These are phyloP conservation scores for Tenebrosternarchus preto DNA, from an alignment of 2,113 vertebrate species.

Conservation along the genomic window DNA sequence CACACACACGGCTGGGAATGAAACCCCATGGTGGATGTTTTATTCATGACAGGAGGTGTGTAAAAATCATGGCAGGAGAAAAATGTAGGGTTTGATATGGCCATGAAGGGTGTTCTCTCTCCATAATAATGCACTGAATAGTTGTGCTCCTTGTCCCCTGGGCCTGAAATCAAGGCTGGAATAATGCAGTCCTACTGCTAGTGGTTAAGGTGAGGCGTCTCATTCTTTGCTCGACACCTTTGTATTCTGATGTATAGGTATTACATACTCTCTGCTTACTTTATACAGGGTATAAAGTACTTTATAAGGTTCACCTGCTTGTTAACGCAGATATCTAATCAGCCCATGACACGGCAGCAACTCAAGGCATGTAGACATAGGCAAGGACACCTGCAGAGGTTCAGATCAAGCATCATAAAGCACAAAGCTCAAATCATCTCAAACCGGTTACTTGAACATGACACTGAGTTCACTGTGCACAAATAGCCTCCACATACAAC, in stretches of 20 bases:
- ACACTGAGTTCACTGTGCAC: too few relatives aligned
- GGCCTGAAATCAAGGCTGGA: conserved; percentile 34
- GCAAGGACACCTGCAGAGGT: too few relatives aligned
- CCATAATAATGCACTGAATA: conserved; percentile 13
- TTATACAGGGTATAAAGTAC: too few relatives aligned
- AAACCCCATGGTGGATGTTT: conserved; percentile 56
- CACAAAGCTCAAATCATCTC: too few relatives aligned
- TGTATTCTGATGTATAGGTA: neutral
- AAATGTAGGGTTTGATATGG: conserved; percentile 56
- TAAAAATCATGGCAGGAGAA: conserved; percentile 54
- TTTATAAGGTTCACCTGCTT: too few relatives aligned
- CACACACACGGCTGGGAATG: conserved; percentile 45
- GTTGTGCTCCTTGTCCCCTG: conserved; percentile 20
- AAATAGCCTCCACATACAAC: too few relatives aligned
- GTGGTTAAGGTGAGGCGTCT: conserved; percentile 23
- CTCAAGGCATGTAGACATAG: too few relatives aligned
- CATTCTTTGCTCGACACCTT: neutral
- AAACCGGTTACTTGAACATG: too few relatives aligned
- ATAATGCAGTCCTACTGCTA: conserved; percentile 17
- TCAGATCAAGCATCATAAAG: too few relatives aligned
- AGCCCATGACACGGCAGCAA: too few relatives aligned
- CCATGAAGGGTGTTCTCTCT: conserved; percentile 39
- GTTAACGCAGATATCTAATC: too few relatives aligned
- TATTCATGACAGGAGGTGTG: conserved; percentile 60
- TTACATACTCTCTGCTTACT: too few relatives aligned